These are phyloP conservation scores for Leistus spinibarbis DNA, from an alignment of 2,888 invertebrate species.

Conservation along the genomic window DNA sequence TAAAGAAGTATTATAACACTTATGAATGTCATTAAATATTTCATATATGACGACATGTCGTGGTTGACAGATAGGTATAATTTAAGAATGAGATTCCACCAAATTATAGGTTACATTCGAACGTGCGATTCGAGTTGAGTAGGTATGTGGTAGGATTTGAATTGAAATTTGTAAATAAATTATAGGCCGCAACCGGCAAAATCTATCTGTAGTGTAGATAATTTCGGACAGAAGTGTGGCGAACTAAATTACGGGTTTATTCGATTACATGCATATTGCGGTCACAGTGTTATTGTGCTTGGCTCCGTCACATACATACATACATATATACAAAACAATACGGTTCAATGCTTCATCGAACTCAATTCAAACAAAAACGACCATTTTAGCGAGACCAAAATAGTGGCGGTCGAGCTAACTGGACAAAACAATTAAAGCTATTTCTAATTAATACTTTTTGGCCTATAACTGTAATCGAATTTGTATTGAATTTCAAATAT, in stretches of 20 bases:
- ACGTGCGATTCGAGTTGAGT: not conserved
- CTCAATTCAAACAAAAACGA: not conserved
- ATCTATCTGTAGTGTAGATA: not conserved
- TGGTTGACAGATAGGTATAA: not conserved
- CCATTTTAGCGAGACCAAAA: not conserved
- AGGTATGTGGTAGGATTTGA: not conserved
- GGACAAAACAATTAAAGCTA: not conserved
- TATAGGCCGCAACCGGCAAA: not conserved
- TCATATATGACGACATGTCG: not conserved
- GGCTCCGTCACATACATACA: not conserved
- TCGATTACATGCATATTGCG: not conserved
- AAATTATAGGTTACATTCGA: not conserved
- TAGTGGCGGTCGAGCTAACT: not conserved
- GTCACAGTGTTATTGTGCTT: not conserved
- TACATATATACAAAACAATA: not conserved
- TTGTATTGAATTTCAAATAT: no score
- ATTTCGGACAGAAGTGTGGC: not conserved
- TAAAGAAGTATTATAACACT: no score
- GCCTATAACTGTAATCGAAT: no score
- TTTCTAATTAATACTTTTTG: not conserved
- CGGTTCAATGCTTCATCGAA: not conserved
- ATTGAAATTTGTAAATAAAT: not conserved
- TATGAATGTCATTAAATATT: no score
- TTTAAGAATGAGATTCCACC: not conserved
- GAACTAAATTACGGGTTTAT: not conserved